phyloP scores from a whole-genome alignment of 2,888 invertebrate species.

The Agonopterix alstromeriana region DNA sequence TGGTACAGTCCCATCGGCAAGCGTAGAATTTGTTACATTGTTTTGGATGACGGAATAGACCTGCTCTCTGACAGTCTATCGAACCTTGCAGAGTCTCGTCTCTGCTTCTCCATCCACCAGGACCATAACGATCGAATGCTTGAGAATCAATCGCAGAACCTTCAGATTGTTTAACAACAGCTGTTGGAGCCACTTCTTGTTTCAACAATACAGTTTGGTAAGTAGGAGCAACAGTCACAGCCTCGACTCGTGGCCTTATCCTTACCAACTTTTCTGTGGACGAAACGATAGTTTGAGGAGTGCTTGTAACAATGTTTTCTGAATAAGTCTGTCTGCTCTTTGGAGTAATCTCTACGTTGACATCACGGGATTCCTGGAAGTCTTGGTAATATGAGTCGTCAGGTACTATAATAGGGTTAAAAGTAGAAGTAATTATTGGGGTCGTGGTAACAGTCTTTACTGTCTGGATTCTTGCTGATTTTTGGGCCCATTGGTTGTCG shows the following conservation, averaged over 20 bases:
- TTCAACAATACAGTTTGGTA: slow-evolving; percentile 56
- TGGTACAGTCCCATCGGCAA: slow-evolving; percentile 87
- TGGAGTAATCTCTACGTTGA: slow-evolving; percentile 38
- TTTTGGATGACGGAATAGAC: slow-evolving; percentile 82
- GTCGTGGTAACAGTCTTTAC: slow-evolving; percentile 34
- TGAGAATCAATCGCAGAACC: slow-evolving; percentile 50
- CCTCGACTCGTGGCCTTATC: slow-evolving; percentile 50
- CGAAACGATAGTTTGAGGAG: slow-evolving; percentile 41
- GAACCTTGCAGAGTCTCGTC: slow-evolving; percentile 79
- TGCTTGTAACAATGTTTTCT: slow-evolving; percentile 43
- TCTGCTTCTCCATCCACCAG: slow-evolving; percentile 77
- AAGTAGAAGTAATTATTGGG: slow-evolving; percentile 51
- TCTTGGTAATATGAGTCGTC: slow-evolving; percentile 70
- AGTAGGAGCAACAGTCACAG: slow-evolving; percentile 61
- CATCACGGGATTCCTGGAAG: slow-evolving; percentile 37
- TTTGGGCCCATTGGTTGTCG: slow-evolving; percentile 37
- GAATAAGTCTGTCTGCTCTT: slow-evolving; percentile 32
- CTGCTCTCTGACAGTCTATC: slow-evolving; percentile 78
- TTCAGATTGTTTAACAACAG: slow-evolving; percentile 23
- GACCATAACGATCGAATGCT: slow-evolving; percentile 77
- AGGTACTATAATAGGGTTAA: slow-evolving; percentile 68
- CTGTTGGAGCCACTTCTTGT: slow-evolving; percentile 43
- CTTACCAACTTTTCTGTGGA: slow-evolving; percentile 45
- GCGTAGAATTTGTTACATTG: slow-evolving; percentile 90
- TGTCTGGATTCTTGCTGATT: slow-evolving; percentile 31